Conservation (phyloP, 2,888 invertebrate species). For the Zele albiditarsus region DNA sequence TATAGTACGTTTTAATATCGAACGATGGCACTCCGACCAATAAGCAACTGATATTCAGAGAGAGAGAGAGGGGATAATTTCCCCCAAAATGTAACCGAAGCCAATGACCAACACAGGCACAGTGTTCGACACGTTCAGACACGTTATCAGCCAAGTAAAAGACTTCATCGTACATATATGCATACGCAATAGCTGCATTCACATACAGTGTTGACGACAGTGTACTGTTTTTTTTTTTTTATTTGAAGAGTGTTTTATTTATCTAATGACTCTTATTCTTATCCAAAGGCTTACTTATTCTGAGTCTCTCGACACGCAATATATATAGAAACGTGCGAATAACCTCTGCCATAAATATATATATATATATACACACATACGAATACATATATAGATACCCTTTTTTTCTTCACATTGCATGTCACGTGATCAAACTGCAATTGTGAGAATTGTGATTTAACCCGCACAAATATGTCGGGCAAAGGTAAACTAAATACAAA, state of each 20-base stretch:
- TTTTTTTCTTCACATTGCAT: neutral
- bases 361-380: neutral
- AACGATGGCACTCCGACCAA: too few relatives aligned
- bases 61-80: too few relatives aligned
- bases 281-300: neutral
- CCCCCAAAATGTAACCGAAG: too few relatives aligned
- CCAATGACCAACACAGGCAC: neutral
- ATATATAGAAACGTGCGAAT: neutral
- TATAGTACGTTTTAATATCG: too few relatives aligned
- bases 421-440: neutral
- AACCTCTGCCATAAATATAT: too few relatives aligned
- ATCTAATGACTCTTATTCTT: neutral
- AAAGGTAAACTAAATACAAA: slow-evolving; percentile 70
- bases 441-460: neutral
- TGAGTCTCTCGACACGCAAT: neutral
- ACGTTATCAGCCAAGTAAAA: neutral
- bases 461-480: slow-evolving; percentile 63
- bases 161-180: neutral
- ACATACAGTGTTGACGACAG: neutral
- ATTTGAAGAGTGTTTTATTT: neutral
- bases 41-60: neutral
- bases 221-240: neutral
- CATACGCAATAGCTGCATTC: neutral
- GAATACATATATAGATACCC: neutral
- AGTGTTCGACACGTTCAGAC: neutral